Evolutionary conservation across 2,113 vertebrate genomes (phyloP).

Genomic region (Nibea coibor): DNA sequence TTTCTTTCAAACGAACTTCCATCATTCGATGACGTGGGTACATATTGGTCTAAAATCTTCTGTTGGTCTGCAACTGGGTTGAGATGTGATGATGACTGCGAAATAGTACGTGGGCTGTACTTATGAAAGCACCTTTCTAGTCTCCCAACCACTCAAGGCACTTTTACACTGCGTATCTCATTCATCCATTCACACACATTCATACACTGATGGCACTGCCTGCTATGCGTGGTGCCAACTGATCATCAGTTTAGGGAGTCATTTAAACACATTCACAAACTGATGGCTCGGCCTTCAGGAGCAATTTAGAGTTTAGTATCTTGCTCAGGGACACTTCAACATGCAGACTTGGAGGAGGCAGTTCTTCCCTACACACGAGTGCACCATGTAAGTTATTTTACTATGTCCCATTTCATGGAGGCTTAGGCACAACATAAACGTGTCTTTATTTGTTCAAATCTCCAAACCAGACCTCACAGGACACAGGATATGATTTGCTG

Average conservation of each 20-base stretch:
- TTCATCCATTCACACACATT: too few species aligned
- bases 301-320: too few species aligned
- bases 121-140: too few species aligned
- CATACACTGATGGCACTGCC: too few species aligned
- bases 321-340: too few species aligned
- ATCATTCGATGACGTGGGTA: neutral
- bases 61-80: neutral
- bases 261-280: too few species aligned
- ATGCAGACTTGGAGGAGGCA: neutral
- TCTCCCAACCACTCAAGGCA: too few species aligned
- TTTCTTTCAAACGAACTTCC: neutral
- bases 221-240: too few species aligned
- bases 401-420: neutral
- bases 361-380: slow-evolving; percentile 4
- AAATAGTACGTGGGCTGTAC: neutral
- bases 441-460: neutral
- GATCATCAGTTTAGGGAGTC: too few species aligned
- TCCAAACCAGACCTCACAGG: slow-evolving; percentile 20
- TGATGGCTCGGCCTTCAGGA: too few species aligned
- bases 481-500: slow-evolving; percentile 32
- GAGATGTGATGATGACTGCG: neutral
- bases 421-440: slow-evolving; percentile 11
- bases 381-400: slow-evolving; percentile 21
- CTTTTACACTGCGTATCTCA: too few species aligned
- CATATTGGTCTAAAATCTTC: neutral